Evolutionary conservation across 2,888 invertebrate genomes (phyloP).

Genomic region (Subacronicta megacephala): DNA sequence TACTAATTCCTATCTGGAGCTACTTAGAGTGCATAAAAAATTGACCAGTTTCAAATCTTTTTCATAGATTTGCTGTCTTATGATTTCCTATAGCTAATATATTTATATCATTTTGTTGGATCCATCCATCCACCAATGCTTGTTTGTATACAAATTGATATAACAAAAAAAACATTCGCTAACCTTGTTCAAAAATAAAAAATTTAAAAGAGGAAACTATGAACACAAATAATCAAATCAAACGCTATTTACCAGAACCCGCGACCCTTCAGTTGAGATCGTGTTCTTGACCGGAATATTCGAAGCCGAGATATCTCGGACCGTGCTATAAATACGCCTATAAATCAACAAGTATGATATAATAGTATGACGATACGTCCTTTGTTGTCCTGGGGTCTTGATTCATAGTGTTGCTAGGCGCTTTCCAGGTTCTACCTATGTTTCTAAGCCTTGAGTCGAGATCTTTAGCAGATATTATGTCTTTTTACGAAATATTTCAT

Average conservation of each 20-base stretch:
- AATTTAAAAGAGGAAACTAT: not conserved
- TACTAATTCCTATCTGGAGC: no score
- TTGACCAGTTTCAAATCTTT: no score
- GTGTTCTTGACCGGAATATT: slow-evolving; percentile 45
- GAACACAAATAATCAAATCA: slow-evolving; percentile 6
- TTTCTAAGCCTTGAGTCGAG: no score
- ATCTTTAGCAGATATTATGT: no score
- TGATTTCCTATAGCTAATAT: no score
- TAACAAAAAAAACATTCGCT: no score
- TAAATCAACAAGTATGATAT: slow-evolving; percentile 50
- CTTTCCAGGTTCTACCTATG: not conserved
- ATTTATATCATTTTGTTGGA: no score
- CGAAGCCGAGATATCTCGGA: slow-evolving; percentile 46
- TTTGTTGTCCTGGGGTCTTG: slow-evolving; percentile 41
- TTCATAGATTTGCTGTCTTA: no score
- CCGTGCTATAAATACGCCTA: slow-evolving; percentile 43
- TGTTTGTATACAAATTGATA: no score
- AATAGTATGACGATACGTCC: slow-evolving; percentile 35
- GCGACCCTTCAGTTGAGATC: slow-evolving; percentile 20
- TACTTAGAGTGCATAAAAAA: no score
- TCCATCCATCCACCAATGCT: no score
- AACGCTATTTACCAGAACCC: slow-evolving; percentile 11
- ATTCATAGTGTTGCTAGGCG: slow-evolving; percentile 33
- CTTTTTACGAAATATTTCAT: no score
- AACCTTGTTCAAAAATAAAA: not conserved